Percentiles rank a stretch among this genome's conserved stretches.
Conservation (phyloP, 2,888 invertebrate genomes). For the Drosophila differens region DNA sequence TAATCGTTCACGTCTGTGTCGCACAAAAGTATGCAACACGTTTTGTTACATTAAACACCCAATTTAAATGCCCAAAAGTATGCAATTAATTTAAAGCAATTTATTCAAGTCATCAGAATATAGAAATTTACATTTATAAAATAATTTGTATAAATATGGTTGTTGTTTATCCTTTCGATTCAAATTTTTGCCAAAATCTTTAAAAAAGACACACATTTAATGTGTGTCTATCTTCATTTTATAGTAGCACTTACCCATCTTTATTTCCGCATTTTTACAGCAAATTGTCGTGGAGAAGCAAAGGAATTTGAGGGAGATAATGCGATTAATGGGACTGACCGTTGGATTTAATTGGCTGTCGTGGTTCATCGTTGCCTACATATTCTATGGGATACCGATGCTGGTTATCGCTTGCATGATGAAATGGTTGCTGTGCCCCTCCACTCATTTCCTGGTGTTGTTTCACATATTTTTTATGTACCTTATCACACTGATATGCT, state of each 20-base stretch:
- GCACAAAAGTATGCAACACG: not conserved
- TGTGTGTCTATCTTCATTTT: not conserved
- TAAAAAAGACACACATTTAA: no score
- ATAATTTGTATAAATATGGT: not conserved
- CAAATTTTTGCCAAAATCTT: no score
- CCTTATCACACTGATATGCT: conserved; percentile 89
- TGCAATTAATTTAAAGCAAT: not conserved
- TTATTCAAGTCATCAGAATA: not conserved
- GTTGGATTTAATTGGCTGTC: conserved; percentile 54
- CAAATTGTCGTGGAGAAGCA: conserved; percentile 49
- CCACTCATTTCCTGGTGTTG: conserved; percentile 74
- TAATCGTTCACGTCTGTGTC: not conserved
- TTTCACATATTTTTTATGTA: conserved; percentile 90
- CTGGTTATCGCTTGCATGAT: conserved; percentile 23
- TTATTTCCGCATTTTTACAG: conserved; percentile 18
- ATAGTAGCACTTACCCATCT: not conserved
- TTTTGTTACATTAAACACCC: not conserved
- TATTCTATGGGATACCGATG: conserved; percentile 36
- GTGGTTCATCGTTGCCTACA: conserved; percentile 46
- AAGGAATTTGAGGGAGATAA: conserved; percentile 31
- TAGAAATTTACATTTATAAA: not conserved
- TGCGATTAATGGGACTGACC: conserved; percentile 45
- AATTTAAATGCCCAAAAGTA: not conserved
- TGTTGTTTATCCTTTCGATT: not conserved
- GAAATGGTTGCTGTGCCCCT: conserved; percentile 30